Percentiles rank a stretch among this genome's conserved stretches.
These are phyloP conservation scores for Heliconius charithonia DNA, from an alignment of 2,888 invertebrate genomes.

Conservation along the genomic window DNA sequence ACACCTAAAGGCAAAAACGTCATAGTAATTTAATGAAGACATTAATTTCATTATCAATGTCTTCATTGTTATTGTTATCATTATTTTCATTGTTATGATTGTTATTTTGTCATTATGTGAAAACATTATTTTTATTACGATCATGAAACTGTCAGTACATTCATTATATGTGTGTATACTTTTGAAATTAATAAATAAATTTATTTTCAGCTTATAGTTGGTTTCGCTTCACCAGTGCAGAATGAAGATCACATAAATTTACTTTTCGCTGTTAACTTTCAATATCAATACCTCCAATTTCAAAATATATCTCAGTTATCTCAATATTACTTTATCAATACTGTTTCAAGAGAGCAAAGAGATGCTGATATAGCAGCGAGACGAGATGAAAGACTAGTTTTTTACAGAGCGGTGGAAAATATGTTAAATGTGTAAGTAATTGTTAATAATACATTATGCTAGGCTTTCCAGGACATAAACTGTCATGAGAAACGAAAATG, in stretches of 20 bases:
- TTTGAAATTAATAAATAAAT: background rate
- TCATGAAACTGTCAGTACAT: background rate
- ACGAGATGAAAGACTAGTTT: conserved; percentile 68
- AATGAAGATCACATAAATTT: conserved; percentile 80
- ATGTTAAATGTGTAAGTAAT: conserved; percentile 66
- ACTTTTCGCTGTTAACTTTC: conserved; percentile 85
- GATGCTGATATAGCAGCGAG: conserved; percentile 61
- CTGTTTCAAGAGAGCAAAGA: conserved; percentile 70
- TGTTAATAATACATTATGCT: background rate
- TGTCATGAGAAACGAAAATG: too few relatives aligned
- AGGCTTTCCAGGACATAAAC: background rate
- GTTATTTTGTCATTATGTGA: too few relatives aligned
- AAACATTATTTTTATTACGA: too few relatives aligned
- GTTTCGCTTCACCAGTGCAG: conserved; percentile 83
- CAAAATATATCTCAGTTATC: conserved; percentile 79
- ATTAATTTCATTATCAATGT: too few relatives aligned
- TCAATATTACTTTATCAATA: conserved; percentile 75
- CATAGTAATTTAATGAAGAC: too few relatives aligned
- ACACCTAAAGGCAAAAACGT: too few relatives aligned
- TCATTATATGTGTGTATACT: background rate
- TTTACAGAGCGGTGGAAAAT: conserved; percentile 67
- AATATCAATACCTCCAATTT: conserved; percentile 85
- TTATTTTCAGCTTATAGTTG: conserved; percentile 82
- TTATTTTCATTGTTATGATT: too few relatives aligned
- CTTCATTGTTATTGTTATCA: too few relatives aligned